phyloP scores from a whole-genome alignment of 2,113 vertebrate species.

The Percopsis transmontana region DNA sequence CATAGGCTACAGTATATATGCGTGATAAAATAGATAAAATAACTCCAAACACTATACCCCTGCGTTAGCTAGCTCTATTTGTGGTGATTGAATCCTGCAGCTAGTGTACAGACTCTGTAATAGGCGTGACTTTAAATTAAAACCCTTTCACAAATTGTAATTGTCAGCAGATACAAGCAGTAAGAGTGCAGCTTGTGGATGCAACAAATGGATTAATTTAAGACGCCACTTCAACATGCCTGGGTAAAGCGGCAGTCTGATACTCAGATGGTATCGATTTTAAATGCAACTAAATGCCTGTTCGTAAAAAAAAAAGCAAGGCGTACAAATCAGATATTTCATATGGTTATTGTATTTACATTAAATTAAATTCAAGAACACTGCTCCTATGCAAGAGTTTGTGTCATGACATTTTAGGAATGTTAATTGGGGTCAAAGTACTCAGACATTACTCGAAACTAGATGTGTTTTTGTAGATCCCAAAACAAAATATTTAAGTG shows the following conservation, averaged over 20 bases:
- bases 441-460: not conserved
- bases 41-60: no score
- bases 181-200: no score
- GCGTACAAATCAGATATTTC: not conserved
- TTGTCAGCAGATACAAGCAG: not conserved
- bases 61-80: no score
- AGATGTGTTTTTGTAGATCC: not conserved
- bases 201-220: constrained; percentile 9
- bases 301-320: not conserved
- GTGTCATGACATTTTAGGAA: not conserved
- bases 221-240: not conserved
- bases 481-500: not conserved
- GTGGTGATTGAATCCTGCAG: not conserved
- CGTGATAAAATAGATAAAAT: no score
- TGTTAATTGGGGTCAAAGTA: not conserved
- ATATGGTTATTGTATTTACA: not conserved
- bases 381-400: constrained; percentile 13
- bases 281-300: not conserved
- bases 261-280: no score
- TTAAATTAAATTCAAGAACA: not conserved
- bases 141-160: constrained; percentile 8
- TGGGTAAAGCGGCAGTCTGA: not conserved
- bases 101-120: not conserved
- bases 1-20: no score
- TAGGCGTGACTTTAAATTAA: constrained; percentile 20